phyloP scores from a whole-genome alignment of 2,888 invertebrate genomes.

The Gastrophysa polygoni region DNA sequence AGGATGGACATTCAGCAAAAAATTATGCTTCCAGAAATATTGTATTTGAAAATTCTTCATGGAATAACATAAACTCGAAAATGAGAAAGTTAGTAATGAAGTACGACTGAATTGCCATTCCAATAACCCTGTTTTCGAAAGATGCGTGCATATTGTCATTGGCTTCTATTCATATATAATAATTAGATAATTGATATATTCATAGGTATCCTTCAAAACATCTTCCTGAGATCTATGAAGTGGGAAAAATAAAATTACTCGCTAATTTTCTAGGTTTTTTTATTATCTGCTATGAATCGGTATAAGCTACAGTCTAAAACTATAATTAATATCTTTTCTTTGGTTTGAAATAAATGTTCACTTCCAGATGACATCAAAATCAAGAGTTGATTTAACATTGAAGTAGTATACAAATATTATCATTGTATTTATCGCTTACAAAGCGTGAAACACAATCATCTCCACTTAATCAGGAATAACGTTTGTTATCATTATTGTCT shows the following conservation, averaged over 20 bases:
- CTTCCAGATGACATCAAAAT: slow-evolving; percentile 41
- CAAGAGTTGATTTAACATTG: slow-evolving; percentile 43
- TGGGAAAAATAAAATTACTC: slow-evolving; percentile 13
- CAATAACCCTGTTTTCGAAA: too few relatives aligned
- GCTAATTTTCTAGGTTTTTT: slow-evolving; percentile 36
- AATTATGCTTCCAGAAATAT: too few relatives aligned
- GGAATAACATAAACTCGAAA: too few relatives aligned
- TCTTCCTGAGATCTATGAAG: too few relatives aligned
- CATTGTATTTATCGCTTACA: slow-evolving; percentile 40
- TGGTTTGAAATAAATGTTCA: slow-evolving; percentile 45
- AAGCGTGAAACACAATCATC: slow-evolving; percentile 46
- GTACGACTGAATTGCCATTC: too few relatives aligned
- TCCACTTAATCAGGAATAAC: slow-evolving; percentile 48
- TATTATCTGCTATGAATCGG: slow-evolving; percentile 48
- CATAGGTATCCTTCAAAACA: too few relatives aligned
- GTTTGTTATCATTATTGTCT: slow-evolving; percentile 52
- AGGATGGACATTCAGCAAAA: too few relatives aligned
- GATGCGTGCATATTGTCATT: too few relatives aligned
- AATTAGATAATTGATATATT: too few relatives aligned
- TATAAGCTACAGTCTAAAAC: slow-evolving; percentile 53
- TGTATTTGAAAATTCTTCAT: too few relatives aligned
- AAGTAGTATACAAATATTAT: slow-evolving; percentile 45
- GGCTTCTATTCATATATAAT: too few relatives aligned
- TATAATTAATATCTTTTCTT: slow-evolving; percentile 53
- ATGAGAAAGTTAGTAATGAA: too few relatives aligned